Conservation (phyloP, 2,888 invertebrate genomes). For the Melinaea menophilus region DNA sequence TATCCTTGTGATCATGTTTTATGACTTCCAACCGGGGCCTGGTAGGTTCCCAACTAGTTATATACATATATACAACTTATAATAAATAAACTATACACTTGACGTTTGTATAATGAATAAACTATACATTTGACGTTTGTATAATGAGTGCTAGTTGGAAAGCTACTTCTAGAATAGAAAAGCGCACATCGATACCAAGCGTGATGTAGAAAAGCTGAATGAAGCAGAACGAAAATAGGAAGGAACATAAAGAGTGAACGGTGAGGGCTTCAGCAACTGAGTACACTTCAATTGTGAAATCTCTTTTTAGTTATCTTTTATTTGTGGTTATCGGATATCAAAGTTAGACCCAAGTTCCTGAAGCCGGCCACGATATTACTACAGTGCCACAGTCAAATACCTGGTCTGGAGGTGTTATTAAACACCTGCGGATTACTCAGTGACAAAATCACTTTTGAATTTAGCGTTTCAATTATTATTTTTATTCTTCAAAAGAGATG, state of each 20-base stretch:
- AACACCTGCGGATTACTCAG: constrained; percentile 43
- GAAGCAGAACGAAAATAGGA: constrained; percentile 49
- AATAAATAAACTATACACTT: constrained; percentile 19
- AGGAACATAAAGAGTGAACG: constrained; percentile 21
- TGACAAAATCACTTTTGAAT: constrained; percentile 26
- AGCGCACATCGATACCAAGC: constrained; percentile 43
- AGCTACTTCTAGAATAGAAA: constrained; percentile 17
- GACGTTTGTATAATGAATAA: not conserved
- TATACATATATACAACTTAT: constrained; percentile 25
- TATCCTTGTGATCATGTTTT: constrained; percentile 24
- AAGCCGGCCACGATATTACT: constrained; percentile 19
- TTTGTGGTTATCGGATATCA: not conserved
- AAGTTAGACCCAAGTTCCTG: not conserved
- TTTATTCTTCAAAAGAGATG: not conserved
- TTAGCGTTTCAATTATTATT: constrained; percentile 4
- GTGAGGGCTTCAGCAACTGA: not conserved
- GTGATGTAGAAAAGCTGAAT: constrained; percentile 50
- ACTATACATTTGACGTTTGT: constrained; percentile 2
- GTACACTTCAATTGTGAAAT: no score
- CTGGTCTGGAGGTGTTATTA: constrained; percentile 42
- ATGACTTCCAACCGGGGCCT: constrained; percentile 34
- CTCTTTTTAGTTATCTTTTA: not conserved
- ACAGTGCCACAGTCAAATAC: constrained; percentile 49
- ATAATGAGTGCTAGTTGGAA: constrained; percentile 33
- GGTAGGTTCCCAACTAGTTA: constrained; percentile 30